Evolutionary conservation across 2,797 vertebrate genomes (phyloP).

Genomic region (Mormyrus proboscirostris): DNA sequence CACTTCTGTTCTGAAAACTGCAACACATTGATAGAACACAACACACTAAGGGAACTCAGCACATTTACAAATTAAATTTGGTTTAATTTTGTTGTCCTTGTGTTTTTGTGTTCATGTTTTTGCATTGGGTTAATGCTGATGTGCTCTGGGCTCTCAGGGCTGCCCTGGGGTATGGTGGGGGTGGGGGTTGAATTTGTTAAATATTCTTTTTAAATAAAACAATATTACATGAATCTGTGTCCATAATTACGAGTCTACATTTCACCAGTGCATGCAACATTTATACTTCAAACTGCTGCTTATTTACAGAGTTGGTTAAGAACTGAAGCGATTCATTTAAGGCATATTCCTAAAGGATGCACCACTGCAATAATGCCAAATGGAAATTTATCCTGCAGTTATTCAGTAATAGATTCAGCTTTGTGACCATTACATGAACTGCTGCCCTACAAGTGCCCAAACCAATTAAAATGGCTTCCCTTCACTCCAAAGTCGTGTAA

Average conservation of each 20-base stretch:
- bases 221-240: neutral
- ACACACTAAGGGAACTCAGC: neutral
- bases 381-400: slow-evolving; percentile 1
- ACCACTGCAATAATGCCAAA: neutral
- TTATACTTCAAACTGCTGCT: neutral
- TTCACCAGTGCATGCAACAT: neutral
- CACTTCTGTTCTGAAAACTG: neutral
- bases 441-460: neutral
- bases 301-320: neutral
- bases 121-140: neutral
- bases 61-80: neutral
- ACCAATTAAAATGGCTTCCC: slow-evolving; percentile 10
- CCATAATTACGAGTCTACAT: neutral
- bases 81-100: neutral
- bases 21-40: neutral
- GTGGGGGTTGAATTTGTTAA: neutral
- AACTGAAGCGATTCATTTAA: neutral
- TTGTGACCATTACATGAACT: slow-evolving; percentile 1
- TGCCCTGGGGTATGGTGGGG: neutral
- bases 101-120: neutral
- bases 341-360: neutral
- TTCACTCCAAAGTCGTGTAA: neutral
- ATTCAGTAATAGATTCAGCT: neutral
- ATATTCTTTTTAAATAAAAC: neutral
- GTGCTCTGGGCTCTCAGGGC: neutral